These are phyloP conservation scores for Myxocyprinus asiaticus DNA, from an alignment of 2,113 vertebrate species.

Conservation along the genomic window DNA sequence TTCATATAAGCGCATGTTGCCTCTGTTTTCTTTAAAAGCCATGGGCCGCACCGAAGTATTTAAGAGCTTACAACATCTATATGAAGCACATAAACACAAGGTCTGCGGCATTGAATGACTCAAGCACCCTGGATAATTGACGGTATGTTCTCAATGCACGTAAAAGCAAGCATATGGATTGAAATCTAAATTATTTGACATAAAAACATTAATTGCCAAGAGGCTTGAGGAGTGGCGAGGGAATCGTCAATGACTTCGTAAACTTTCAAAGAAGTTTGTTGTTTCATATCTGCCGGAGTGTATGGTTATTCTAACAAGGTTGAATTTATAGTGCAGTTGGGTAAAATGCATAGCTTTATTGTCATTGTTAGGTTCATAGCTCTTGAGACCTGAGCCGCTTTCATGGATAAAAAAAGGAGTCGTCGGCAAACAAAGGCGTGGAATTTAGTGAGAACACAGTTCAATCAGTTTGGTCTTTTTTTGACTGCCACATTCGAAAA, in stretches of 20 bases:
- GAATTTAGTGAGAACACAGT: slow-evolving; percentile 46
- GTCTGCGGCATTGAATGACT: slow-evolving; percentile 7
- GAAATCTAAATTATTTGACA: not conserved
- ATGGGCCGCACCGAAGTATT: not conserved
- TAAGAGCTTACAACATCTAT: slow-evolving; percentile 15
- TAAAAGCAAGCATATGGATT: not conserved
- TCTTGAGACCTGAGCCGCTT: not conserved
- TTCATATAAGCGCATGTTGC: not conserved
- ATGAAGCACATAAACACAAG: slow-evolving; percentile 5
- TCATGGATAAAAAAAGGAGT: slow-evolving; percentile 6
- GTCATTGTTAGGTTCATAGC: slow-evolving; percentile 2
- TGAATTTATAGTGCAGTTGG: slow-evolving; percentile 12
- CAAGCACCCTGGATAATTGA: not conserved
- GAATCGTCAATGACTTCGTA: not conserved
- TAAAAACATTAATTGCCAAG: not conserved
- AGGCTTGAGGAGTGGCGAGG: not conserved
- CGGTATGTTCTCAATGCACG: not conserved
- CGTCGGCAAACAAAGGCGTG: slow-evolving; percentile 10
- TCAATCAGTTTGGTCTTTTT: slow-evolving; percentile 47
- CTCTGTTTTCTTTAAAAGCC: slow-evolving; percentile 17
- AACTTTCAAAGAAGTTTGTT: slow-evolving; percentile 8
- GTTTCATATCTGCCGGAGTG: not conserved
- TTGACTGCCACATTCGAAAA: slow-evolving; percentile 43
- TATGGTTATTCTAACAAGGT: slow-evolving; percentile 13
- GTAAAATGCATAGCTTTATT: not conserved